Evolutionary conservation across 2,888 invertebrate genomes (phyloP).

Genomic region (Nycteola revayana): DNA sequence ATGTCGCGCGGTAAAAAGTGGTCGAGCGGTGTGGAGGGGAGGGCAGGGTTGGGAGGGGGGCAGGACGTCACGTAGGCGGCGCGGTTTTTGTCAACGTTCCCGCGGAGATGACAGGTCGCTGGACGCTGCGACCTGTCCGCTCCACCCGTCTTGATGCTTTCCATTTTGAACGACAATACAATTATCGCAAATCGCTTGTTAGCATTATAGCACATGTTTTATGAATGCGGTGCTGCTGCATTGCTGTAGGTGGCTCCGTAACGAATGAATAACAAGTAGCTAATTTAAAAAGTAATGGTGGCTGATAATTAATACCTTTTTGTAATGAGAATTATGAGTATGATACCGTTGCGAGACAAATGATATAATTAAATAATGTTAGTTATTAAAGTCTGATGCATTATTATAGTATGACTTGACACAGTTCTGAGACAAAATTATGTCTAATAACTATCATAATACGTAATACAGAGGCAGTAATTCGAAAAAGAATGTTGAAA

Average conservation of each 20-base stretch:
- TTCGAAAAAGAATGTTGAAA: neutral
- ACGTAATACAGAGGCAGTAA: neutral
- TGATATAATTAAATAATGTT: too few relatives aligned
- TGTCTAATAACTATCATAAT: conserved; percentile 4
- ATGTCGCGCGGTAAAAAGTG: conserved; percentile 82
- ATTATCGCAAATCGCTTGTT: conserved; percentile 26
- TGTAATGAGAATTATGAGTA: too few relatives aligned
- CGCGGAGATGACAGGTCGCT: conserved; percentile 81
- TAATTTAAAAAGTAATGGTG: too few relatives aligned
- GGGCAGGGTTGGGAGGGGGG: conserved; percentile 35
- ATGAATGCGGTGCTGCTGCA: conserved; percentile 2
- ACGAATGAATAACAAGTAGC: too few relatives aligned
- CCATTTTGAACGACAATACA: conserved; percentile 34
- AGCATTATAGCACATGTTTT: conserved; percentile 12
- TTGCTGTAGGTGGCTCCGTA: conserved; percentile 3
- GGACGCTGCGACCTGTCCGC: conserved; percentile 68
- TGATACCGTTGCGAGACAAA: too few relatives aligned
- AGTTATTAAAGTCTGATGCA: conserved; percentile 14
- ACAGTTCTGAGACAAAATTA: conserved; percentile 18
- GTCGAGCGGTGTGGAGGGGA: conserved; percentile 57
- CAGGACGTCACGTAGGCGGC: conserved; percentile 81
- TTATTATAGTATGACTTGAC: conserved; percentile 9
- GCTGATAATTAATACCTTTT: too few relatives aligned
- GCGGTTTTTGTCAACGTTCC: conserved; percentile 82
- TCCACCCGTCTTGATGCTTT: conserved; percentile 67